Evolutionary conservation across 1,140 invertebrate species (phyloP).

Genomic region (Streblospio benedicti): DNA sequence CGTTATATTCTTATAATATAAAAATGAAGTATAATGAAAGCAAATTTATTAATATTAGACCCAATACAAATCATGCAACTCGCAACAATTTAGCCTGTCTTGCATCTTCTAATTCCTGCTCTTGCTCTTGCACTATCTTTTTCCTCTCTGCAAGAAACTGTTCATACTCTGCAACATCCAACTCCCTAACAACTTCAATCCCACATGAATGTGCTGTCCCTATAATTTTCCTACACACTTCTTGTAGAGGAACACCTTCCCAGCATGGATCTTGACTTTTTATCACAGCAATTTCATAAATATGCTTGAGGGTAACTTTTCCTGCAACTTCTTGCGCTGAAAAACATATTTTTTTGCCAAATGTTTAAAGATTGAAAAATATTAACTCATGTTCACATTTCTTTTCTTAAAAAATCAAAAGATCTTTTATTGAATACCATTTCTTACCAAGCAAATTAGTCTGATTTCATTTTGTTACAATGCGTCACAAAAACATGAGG

Average conservation of each 20-base stretch:
- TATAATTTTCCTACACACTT: slow-evolving; percentile 72
- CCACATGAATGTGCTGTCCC: slow-evolving; percentile 68
- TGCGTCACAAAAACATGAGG: slow-evolving; percentile 19
- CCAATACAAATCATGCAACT: slow-evolving; percentile 37
- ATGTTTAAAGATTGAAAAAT: slow-evolving; percentile 34
- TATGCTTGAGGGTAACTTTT: slow-evolving; percentile 86
- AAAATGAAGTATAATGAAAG: neutral
- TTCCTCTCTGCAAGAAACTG: slow-evolving; percentile 74
- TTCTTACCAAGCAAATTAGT: no score
- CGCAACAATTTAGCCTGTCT: slow-evolving; percentile 88
- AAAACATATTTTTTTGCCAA: slow-evolving; percentile 12
- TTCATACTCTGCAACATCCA: slow-evolving; percentile 74
- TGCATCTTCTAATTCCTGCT: slow-evolving; percentile 69
- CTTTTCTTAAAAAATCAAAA: no score
- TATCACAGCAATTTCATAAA: slow-evolving; percentile 96
- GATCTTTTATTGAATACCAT: no score
- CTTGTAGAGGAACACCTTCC: slow-evolving; percentile 58
- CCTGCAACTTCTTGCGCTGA: slow-evolving; percentile 71
- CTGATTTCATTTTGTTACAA: no score
- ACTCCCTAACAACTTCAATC: slow-evolving; percentile 70
- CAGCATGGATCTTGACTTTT: slow-evolving; percentile 77
- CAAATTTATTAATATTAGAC: neutral
- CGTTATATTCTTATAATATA: neutral
- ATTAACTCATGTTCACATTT: no score
- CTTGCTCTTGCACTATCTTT: slow-evolving; percentile 62